These are phyloP conservation scores for Lottia scabra DNA, from an alignment of 2,888 invertebrate genomes.

Conservation along the genomic window DNA sequence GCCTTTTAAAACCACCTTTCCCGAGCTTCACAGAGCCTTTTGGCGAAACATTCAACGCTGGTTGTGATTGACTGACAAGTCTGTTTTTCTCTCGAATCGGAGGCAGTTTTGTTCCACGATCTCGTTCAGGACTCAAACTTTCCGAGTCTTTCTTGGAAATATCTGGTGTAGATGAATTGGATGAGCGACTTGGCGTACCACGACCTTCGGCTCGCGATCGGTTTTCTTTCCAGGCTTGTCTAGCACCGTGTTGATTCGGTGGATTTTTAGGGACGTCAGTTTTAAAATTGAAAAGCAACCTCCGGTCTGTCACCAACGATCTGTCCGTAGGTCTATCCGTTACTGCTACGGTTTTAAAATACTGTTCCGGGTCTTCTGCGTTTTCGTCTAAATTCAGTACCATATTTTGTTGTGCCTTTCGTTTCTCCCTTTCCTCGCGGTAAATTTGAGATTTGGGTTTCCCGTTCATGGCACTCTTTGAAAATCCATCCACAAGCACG, in stretches of 20 bases:
- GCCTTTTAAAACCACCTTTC: background rate
- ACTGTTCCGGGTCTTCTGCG: conserved; percentile 52
- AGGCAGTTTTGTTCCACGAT: conserved; percentile 32
- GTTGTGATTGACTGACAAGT: conserved; percentile 3
- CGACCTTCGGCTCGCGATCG: background rate
- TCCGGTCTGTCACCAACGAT: background rate
- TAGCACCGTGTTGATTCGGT: background rate
- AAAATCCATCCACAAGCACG: conserved; percentile 59
- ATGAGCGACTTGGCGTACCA: background rate
- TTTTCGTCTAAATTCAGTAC: conserved; percentile 20
- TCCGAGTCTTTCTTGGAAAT: background rate
- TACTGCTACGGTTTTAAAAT: conserved; percentile 53
- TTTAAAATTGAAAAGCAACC: background rate
- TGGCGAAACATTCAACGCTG: background rate
- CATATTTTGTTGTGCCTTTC: conserved; percentile 28
- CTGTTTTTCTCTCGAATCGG: conserved; percentile 33
- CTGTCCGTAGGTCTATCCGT: conserved; percentile 16
- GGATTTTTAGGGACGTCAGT: background rate
- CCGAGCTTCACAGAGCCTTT: conserved; percentile 7
- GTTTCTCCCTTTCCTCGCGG: conserved; percentile 26
- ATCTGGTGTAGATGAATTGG: conserved; percentile 11
- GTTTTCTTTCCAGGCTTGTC: background rate
- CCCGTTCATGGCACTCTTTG: conserved; percentile 57
- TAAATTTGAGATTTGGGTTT: conserved; percentile 37
- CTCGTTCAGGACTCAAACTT: conserved; percentile 11